These are phyloP conservation scores for Stegophylla sp. DNA, from an alignment of 2,888 invertebrate species.

Conservation along the genomic window DNA sequence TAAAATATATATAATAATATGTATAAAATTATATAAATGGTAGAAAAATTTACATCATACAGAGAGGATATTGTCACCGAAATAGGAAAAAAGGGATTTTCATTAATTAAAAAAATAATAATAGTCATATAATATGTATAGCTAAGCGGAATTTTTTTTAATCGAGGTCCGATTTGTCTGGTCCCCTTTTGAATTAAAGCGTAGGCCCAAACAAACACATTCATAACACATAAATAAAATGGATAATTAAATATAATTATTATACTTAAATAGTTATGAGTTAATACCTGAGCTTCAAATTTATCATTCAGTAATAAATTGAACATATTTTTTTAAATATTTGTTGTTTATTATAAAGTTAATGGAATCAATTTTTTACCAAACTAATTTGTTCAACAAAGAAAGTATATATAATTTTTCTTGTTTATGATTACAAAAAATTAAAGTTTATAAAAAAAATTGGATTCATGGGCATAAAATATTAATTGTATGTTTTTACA, in stretches of 20 bases:
- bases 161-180: constrained; percentile 55
- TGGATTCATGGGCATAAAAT: constrained; percentile 28
- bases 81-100: constrained; percentile 54
- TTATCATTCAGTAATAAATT: constrained; percentile 35
- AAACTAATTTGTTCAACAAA: constrained; percentile 30
- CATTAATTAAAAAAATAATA: constrained; percentile 52
- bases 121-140: constrained; percentile 50
- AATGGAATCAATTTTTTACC: constrained; percentile 32
- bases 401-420: constrained; percentile 34
- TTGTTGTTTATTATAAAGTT: constrained; percentile 9
- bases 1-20: constrained; percentile 57
- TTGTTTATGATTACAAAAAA: constrained; percentile 29
- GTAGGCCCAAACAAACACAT: constrained; percentile 54
- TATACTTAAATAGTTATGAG: constrained; percentile 53
- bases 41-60: constrained; percentile 59
- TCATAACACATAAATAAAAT: constrained; percentile 53
- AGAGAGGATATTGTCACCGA: constrained; percentile 59
- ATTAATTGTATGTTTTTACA: constrained; percentile 32
- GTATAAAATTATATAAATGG: constrained; percentile 59
- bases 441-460: constrained; percentile 33
- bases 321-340: constrained; percentile 27
- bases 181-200: constrained; percentile 55
- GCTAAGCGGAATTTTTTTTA: constrained; percentile 55
- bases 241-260: constrained; percentile 55
- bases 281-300: constrained; percentile 41